A percentile compares a stretch with the other conserved stretches of the same genome.
Conservation (phyloP, 2,797 vertebrate genomes). For the Acanthurus lineatus region DNA sequence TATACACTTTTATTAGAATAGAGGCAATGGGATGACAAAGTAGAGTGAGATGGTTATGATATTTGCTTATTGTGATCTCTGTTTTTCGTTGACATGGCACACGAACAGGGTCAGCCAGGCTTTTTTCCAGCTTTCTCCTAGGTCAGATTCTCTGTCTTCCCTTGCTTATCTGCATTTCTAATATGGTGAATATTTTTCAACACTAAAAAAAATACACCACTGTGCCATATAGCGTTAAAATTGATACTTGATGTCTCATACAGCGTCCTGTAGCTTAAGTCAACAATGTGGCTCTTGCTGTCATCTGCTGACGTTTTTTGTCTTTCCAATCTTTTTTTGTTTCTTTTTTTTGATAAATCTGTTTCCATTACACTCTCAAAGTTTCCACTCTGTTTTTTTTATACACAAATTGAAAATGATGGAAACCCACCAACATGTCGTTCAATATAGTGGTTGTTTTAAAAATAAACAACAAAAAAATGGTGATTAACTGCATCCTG, state of each 20-base stretch:
- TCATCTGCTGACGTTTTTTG: no score
- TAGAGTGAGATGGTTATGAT: constrained; percentile 23
- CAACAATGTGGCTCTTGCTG: no score
- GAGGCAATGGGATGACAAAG: constrained; percentile 26
- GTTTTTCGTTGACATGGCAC: constrained; percentile 13
- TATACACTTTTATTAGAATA: constrained; percentile 7
- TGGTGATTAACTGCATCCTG: neutral
- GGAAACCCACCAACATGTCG: neutral
- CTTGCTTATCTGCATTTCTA: neutral
- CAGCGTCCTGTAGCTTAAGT: no score
- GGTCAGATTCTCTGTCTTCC: neutral
- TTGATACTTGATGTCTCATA: neutral
- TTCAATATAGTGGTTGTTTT: neutral
- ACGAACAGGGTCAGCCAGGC: neutral
- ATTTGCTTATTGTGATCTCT: constrained; percentile 24
- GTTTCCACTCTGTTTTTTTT: no score
- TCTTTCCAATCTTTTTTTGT: neutral
- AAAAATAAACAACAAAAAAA: neutral
- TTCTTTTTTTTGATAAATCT: no score
- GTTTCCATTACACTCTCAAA: no score
- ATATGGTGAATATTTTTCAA: neutral
- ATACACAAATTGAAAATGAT: neutral
- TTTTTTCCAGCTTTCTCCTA: neutral
- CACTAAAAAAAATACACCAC: neutral
- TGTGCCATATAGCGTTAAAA: neutral